These are phyloP conservation scores for Asarcornis scutulata DNA, from an alignment of 2,113 vertebrate genomes.

Conservation along the genomic window DNA sequence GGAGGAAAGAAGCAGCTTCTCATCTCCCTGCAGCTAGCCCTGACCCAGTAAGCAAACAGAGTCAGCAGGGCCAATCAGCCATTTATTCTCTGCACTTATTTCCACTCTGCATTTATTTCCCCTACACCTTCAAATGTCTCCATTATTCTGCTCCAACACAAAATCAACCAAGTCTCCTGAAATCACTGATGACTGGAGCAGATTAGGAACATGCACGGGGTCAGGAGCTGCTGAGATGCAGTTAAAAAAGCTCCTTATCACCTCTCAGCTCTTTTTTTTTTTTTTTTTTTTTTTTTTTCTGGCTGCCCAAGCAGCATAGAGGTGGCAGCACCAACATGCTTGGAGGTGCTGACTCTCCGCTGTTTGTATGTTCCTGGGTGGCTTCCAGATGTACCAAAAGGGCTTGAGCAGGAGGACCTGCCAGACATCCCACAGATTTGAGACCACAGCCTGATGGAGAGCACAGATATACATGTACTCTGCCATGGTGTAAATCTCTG, in stretches of 20 bases:
- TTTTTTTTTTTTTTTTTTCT: neutral
- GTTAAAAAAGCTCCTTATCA: neutral
- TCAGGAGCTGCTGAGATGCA: neutral
- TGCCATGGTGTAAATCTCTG: neutral
- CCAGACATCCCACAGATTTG: neutral
- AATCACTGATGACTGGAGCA: neutral
- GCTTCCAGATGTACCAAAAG: neutral
- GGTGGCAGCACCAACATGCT: neutral
- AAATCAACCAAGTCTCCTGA: neutral
- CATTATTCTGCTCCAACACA: neutral
- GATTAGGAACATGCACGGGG: neutral
- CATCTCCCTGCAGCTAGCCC: neutral
- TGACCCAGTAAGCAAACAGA: accelerated
- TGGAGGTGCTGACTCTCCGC: neutral
- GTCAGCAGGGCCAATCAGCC: neutral
- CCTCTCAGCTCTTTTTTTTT: neutral
- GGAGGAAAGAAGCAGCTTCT: neutral
- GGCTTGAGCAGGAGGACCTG: neutral
- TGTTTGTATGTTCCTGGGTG: neutral
- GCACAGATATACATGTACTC: neutral
- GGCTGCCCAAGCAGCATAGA: neutral
- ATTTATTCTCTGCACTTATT: neutral
- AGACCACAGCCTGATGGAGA: neutral
- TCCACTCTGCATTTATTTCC: neutral
- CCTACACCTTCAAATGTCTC: neutral